Percentiles rank a stretch among this genome's conserved stretches.
Conservation (phyloP, 2,888 invertebrate species). For the Parnassius apollo region DNA sequence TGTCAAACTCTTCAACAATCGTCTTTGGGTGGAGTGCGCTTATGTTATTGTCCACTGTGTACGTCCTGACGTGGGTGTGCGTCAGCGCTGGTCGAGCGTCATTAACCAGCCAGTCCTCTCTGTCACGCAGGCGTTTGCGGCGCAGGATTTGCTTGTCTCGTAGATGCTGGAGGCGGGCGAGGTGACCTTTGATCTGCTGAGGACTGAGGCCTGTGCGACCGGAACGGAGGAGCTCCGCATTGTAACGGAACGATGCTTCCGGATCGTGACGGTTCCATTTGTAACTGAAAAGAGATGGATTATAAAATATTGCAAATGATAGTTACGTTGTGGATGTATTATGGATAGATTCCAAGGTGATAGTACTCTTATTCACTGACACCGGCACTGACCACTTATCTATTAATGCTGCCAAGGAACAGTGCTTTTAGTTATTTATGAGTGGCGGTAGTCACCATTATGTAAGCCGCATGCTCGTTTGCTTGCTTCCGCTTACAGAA, state of each 20-base stretch:
- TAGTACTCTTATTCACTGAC: too few species aligned
- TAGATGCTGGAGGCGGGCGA: conserved; percentile 62
- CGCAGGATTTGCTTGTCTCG: conserved; percentile 68
- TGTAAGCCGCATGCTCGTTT: too few species aligned
- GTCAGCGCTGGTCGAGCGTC: conserved; percentile 60
- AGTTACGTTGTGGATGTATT: too few species aligned
- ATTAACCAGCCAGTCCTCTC: conserved; percentile 64
- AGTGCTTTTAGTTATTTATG: too few species aligned
- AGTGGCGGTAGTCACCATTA: too few species aligned
- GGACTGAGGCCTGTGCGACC: conserved; percentile 66
- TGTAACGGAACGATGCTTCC: conserved; percentile 67
- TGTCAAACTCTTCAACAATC: conserved; percentile 79
- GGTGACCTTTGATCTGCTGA: conserved; percentile 63
- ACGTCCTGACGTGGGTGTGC: conserved; percentile 76
- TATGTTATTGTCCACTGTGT: conserved; percentile 75
- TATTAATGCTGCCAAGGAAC: too few species aligned
- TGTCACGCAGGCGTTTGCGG: conserved; percentile 49
- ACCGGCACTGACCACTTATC: too few species aligned
- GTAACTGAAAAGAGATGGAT: conserved; percentile 52
- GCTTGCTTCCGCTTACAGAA: too few species aligned
- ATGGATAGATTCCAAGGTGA: too few species aligned
- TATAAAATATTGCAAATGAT: too few species aligned
- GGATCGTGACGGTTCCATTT: conserved; percentile 73
- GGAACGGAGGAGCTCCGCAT: conserved; percentile 65
- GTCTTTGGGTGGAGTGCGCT: conserved; percentile 81